Evolutionary conservation across 2,797 vertebrate genomes (phyloP), one percentile per base, ranked within the genome.

Genomic region (Oreonectes daqikongensis): DNA sequence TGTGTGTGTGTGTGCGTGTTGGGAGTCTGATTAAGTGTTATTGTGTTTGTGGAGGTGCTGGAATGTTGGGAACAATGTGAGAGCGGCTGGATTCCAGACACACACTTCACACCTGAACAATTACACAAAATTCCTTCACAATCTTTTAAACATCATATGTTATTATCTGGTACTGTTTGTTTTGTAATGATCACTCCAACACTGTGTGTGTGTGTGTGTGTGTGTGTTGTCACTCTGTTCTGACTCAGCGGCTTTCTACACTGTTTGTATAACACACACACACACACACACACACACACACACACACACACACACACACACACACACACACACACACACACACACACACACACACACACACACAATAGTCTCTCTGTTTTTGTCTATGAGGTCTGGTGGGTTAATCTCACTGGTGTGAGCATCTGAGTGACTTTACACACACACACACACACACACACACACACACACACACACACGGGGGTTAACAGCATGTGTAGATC

Each of bases 361-460:
- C 55, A 26, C 24, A 12, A 40, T 40, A 2, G 38, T 53, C 46
- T 63, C 5, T 32, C 18, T 61, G 18, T 60, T 8, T 48, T 28
- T 81, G 81, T 85, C 75, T 84, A 84, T 86, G 86, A 72, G 84
- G 72, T 86, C 87, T 86, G 81, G 81, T 86, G 90, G 87, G 89
- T 88, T 93, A 94, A 94, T 92, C 90, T 92, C 90, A 86, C 90
- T 89, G 91, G 89, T 91, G 88, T 90, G 90, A 94, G 92, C 91
- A 93, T 92, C 92, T 92, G 92, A 92, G 91, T 93, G 91, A 94
- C 89, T 93, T 93, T 85, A 85, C 90, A 86, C 88, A 89, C 87
- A 17, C 30, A 53, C 87, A 91, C 91, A 67, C 22, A 75, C 24
- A 53, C 53, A 72, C 69, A 63, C 63, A 40, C 64, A 22, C 42